These are phyloP conservation scores for Salpingus planirostris DNA, from an alignment of 2,888 invertebrate genomes.

Conservation along the genomic window DNA sequence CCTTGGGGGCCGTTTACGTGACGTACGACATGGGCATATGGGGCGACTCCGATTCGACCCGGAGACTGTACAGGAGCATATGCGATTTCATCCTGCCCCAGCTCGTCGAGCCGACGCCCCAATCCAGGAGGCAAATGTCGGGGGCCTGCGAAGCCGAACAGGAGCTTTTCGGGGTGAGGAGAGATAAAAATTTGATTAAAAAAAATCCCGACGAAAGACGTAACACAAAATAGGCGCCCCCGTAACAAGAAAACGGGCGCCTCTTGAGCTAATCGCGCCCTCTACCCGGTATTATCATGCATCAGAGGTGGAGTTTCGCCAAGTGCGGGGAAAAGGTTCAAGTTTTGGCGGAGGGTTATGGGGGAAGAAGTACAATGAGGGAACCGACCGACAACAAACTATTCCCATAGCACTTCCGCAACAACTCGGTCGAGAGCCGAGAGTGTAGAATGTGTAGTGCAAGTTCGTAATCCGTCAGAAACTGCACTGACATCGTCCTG, in stretches of 20 bases:
- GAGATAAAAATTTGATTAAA: no score
- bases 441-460: conserved; percentile 12
- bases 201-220: no score
- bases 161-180: conserved; percentile 23
- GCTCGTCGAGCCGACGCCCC: conserved; percentile 9
- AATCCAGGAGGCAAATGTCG: conserved; percentile 18
- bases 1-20: conserved; percentile 38
- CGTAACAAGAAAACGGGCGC: no score
- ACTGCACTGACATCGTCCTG: conserved; percentile 11
- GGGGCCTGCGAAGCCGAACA: conserved; percentile 28
- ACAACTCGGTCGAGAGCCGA: no score
- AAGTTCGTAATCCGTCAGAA: conserved; percentile 14
- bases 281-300: no score
- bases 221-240: no score
- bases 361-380: no score
- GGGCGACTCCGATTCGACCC: conserved; percentile 38
- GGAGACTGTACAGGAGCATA: conserved; percentile 33
- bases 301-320: no score
- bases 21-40: conserved; percentile 41
- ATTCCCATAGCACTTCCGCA: conserved; percentile 12
- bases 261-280: no score
- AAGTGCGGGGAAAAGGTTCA: no score
- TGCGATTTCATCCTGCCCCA: conserved; percentile 18
- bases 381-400: conserved; percentile 11
- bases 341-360: no score